These are phyloP conservation scores for Philopedon plagiatum DNA, from an alignment of 2,888 invertebrate genomes.

Conservation along the genomic window DNA sequence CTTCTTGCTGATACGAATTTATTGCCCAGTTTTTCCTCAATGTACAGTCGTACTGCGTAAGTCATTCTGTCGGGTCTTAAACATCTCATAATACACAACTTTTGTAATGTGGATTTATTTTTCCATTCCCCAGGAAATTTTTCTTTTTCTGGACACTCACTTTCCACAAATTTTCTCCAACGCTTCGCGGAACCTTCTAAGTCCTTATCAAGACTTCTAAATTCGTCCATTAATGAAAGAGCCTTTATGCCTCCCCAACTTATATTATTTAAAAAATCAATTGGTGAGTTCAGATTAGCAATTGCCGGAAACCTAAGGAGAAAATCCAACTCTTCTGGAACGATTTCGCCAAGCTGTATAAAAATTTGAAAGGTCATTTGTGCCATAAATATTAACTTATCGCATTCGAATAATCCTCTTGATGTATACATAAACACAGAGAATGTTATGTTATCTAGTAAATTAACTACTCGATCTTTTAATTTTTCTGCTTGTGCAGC, in stretches of 20 bases:
- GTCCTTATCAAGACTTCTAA: constrained; percentile 88
- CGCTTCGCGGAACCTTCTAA: constrained; percentile 92
- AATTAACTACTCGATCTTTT: constrained; percentile 79
- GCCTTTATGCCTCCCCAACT: constrained; percentile 94
- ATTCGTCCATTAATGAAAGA: constrained; percentile 83
- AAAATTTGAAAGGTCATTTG: constrained; percentile 83
- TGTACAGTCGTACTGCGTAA: constrained; percentile 89
- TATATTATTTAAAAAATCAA: constrained; percentile 85
- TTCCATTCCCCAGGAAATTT: constrained; percentile 98
- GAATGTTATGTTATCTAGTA: constrained; percentile 91
- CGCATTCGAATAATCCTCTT: constrained; percentile 91
- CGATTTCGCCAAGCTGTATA: constrained; percentile 77
- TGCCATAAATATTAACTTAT: constrained; percentile 91
- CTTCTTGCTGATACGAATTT: constrained; percentile 86
- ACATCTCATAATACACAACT: constrained; percentile 93
- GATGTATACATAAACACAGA: constrained; percentile 90
- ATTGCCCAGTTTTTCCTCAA: constrained; percentile 89
- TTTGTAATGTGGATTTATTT: constrained; percentile 86
- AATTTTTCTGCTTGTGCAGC: constrained; percentile 81
- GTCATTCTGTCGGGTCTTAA: constrained; percentile 95
- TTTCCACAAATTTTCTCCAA: constrained; percentile 94
- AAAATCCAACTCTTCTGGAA: constrained; percentile 86
- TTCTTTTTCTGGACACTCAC: constrained; percentile 93
- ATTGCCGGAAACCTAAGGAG: constrained; percentile 87
- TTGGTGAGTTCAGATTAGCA: constrained; percentile 81